Evolutionary conservation across 2,888 invertebrate species (phyloP).

Genomic region (Aspidiotus destructor): DNA sequence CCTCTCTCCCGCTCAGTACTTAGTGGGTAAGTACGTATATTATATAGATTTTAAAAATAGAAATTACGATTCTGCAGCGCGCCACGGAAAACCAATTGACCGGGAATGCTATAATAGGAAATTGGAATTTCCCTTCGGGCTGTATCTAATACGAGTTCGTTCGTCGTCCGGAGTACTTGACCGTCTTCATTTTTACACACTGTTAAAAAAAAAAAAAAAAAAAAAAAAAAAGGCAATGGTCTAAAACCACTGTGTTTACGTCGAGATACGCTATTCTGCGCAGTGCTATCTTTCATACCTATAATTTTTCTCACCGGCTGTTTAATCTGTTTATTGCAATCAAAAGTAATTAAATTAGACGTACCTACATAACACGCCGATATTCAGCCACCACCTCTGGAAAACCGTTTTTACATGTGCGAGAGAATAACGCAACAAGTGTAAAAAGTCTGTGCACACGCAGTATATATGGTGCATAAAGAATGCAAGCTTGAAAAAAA

Average conservation of each 20-base stretch:
- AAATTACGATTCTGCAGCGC: constrained; percentile 29
- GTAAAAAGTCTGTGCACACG: no score
- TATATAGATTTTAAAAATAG: constrained; percentile 23
- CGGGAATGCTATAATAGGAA: constrained; percentile 33
- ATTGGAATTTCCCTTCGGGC: constrained; percentile 30
- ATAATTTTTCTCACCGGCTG: constrained; percentile 31
- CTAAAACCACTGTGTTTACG: constrained; percentile 11
- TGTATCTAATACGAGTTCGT: constrained; percentile 28
- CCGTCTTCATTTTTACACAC: constrained; percentile 26
- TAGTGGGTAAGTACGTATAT: not conserved
- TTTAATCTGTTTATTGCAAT: constrained; percentile 31
- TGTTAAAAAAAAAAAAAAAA: constrained; percentile 16
- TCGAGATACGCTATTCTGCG: not conserved
- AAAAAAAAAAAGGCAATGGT: constrained; percentile 19
- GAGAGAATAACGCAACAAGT: no score
- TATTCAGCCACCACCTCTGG: no score
- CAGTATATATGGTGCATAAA: no score
- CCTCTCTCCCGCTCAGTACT: not conserved
- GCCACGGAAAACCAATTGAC: constrained; percentile 32
- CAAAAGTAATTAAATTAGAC: constrained; percentile 28
- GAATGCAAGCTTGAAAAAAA: no score
- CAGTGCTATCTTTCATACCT: constrained; percentile 20
- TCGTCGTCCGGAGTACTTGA: constrained; percentile 30
- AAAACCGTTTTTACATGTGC: no score
- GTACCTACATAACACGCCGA: constrained; percentile 1